Evolutionary conservation across 2,113 vertebrate genomes (phyloP).

Genomic region (Pedetes capensis): DNA sequence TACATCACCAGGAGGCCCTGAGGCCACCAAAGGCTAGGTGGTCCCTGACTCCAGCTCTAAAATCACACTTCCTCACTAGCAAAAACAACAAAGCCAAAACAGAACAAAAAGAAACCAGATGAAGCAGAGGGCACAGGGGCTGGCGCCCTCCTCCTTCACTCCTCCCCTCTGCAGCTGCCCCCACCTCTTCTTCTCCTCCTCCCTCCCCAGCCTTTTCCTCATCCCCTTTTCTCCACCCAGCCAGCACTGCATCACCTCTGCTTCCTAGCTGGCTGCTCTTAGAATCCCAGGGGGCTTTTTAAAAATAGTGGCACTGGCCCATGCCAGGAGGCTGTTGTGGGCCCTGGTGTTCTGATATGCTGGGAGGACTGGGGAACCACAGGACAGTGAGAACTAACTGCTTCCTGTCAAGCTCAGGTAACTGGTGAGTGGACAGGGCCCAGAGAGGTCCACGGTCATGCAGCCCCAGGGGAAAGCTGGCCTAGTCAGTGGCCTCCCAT

Average conservation of each 20-base stretch:
- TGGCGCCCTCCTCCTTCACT: not conserved
- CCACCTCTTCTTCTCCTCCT: too few species aligned
- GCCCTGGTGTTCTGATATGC: not conserved
- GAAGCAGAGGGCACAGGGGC: not conserved
- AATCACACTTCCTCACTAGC: not conserved
- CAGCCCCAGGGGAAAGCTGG: not conserved
- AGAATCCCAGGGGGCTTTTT: not conserved
- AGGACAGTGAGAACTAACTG: not conserved
- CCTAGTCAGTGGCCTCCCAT: not conserved
- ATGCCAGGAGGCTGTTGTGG: not conserved
- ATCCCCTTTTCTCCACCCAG: not conserved
- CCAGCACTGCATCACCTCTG: not conserved
- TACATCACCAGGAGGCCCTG: not conserved
- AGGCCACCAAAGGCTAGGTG: too few species aligned
- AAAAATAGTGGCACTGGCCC: not conserved
- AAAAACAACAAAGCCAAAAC: not conserved
- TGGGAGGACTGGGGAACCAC: not conserved
- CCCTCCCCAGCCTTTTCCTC: too few species aligned
- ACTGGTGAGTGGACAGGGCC: not conserved
- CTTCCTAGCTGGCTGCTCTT: not conserved
- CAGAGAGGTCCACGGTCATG: not conserved
- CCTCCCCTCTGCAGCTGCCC: too few species aligned
- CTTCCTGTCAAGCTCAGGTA: not conserved
- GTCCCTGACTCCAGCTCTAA: not conserved
- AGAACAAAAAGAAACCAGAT: not conserved